Evolutionary conservation across 1,140 invertebrate species (phyloP).

Genomic region (Drosophila sp.): DNA sequence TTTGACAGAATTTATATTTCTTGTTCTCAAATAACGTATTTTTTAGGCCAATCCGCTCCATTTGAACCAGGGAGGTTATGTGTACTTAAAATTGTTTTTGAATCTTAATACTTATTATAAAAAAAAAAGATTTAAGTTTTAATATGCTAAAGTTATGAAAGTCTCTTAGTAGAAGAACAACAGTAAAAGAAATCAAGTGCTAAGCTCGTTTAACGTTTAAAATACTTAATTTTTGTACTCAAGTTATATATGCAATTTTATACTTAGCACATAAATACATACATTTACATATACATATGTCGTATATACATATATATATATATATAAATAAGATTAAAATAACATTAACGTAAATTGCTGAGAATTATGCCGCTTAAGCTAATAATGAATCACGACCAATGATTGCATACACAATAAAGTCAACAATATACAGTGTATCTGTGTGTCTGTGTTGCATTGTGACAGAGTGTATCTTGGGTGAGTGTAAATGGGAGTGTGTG

Average conservation of each 20-base stretch:
- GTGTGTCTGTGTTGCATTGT: conserved; percentile 20
- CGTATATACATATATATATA: conserved; percentile 1
- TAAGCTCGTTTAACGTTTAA: conserved; percentile 4
- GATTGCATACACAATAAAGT: conserved; percentile 54
- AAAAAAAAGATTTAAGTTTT: background rate
- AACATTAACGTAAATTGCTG: conserved; percentile 51
- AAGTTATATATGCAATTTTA: conserved; percentile 22
- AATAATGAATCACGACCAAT: conserved; percentile 55
- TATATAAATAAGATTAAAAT: conserved; percentile 35
- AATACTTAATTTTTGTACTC: conserved; percentile 53
- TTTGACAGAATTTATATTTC: no score
- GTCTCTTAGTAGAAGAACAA: background rate
- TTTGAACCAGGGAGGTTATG: no score
- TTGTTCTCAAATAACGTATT: no score
- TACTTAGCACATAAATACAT: conserved; percentile 72
- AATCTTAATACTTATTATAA: background rate
- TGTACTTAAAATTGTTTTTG: no score
- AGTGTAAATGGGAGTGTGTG: conserved; percentile 22
- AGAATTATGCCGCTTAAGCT: conserved; percentile 54
- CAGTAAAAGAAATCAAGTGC: background rate
- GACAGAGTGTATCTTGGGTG: conserved; percentile 11
- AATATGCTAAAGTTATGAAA: background rate
- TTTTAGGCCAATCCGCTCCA: no score
- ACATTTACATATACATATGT: conserved; percentile 50
- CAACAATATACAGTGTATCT: conserved; percentile 61